phyloP scores from a whole-genome alignment of 2,888 invertebrate genomes.

The Drosophila melanosoma region DNA sequence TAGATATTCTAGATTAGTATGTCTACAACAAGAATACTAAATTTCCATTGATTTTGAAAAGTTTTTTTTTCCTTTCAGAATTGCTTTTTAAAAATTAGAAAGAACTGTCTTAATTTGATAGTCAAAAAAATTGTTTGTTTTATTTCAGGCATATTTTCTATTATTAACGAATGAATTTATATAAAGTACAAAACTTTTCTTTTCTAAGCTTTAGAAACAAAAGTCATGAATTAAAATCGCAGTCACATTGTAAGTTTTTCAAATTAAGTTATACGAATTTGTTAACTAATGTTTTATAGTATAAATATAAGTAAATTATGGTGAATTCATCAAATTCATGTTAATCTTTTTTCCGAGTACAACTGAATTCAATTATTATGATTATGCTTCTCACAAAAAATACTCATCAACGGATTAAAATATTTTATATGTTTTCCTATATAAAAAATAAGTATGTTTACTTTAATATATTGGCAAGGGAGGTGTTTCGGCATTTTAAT shows the following conservation, averaged over 20 bases:
- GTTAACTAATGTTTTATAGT: background rate
- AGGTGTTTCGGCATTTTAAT: background rate
- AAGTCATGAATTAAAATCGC: too few relatives aligned
- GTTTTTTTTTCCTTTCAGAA: background rate
- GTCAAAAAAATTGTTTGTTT: background rate
- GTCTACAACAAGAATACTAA: background rate
- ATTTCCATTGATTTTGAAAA: background rate
- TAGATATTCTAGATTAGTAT: background rate
- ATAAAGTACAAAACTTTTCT: too few relatives aligned
- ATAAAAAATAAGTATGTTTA: background rate
- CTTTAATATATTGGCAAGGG: background rate
- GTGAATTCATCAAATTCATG: too few relatives aligned
- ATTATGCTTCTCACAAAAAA: background rate
- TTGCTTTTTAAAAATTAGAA: background rate
- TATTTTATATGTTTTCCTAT: background rate
- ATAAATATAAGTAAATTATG: too few relatives aligned
- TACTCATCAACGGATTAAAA: background rate
- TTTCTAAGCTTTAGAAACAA: too few relatives aligned
- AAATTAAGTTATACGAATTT: background rate
- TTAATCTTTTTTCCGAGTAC: too few relatives aligned
- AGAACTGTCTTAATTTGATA: background rate
- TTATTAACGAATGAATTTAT: too few relatives aligned
- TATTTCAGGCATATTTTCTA: background rate
- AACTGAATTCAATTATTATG: background rate
- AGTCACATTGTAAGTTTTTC: too few relatives aligned